Conservation (phyloP, 2,113 vertebrate species). For the Vombatus ursinus region DNA sequence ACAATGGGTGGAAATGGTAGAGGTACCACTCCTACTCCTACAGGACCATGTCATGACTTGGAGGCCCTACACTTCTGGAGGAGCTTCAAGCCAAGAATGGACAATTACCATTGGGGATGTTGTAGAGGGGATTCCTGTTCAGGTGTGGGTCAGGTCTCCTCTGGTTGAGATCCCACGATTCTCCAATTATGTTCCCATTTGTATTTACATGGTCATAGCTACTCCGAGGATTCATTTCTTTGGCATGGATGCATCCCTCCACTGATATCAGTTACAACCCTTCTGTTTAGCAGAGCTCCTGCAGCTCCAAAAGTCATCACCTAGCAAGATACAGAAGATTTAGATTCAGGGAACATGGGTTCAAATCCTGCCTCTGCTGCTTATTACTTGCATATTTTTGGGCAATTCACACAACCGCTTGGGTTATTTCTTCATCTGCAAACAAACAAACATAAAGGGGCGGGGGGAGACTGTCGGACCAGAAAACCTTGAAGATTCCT, state of each 20-base stretch:
- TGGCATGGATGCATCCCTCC: neutral
- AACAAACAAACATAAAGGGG: too few relatives aligned
- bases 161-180: too few relatives aligned
- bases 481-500: neutral
- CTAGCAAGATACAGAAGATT: too few relatives aligned
- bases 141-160: neutral
- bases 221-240: too few relatives aligned
- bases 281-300: too few relatives aligned
- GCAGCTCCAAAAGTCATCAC: neutral
- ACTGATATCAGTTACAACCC: neutral
- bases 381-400: neutral
- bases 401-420: neutral
- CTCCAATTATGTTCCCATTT: too few relatives aligned
- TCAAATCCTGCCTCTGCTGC: neutral
- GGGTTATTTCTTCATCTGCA: neutral
- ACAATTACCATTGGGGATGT: neutral
- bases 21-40: neutral
- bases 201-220: too few relatives aligned
- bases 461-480: neutral
- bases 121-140: neutral
- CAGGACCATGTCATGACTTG: neutral
- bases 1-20: neutral
- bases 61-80: neutral
- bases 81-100: neutral
- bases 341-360: neutral